Conservation (phyloP, 1,140 invertebrate species). For the Polyergus mexicanus region DNA sequence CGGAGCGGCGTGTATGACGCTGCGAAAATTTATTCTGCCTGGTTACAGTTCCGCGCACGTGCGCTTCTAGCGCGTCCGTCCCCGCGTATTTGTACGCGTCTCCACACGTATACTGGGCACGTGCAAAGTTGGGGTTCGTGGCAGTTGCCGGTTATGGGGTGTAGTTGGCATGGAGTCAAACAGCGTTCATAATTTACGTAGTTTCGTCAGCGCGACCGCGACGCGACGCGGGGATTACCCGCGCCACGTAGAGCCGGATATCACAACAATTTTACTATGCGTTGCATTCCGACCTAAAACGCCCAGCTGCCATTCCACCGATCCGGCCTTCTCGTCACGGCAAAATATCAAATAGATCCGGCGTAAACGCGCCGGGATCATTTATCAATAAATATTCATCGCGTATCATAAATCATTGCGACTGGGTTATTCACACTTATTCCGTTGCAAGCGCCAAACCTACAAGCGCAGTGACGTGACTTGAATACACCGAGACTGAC, state of each 20-base stretch:
- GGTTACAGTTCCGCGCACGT: conserved; percentile 49
- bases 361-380: conserved; percentile 41
- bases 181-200: conserved; percentile 84
- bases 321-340: conserved; percentile 27
- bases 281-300: conserved; percentile 52
- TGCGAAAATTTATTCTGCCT: conserved; percentile 80
- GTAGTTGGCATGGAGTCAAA: conserved; percentile 84
- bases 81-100: conserved; percentile 7
- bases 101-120: conserved; percentile 44
- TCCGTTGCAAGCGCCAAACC: conserved; percentile 32
- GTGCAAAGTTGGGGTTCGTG: conserved; percentile 55
- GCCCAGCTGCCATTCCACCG: conserved; percentile 38
- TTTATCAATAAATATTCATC: conserved; percentile 62
- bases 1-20: conserved; percentile 63
- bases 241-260: conserved; percentile 61
- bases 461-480: conserved; percentile 49
- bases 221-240: conserved; percentile 59
- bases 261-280: conserved; percentile 76
- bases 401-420: conserved; percentile 53
- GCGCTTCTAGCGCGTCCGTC: background rate
- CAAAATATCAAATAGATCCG: conserved; percentile 60
- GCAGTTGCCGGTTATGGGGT: conserved; percentile 76
- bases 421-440: conserved; percentile 52
- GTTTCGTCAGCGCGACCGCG: conserved; percentile 77
- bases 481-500: conserved; percentile 35